A percentile compares a stretch with the other conserved stretches of the same genome.
These are phyloP conservation scores for Bedellia somnulentella DNA, from an alignment of 2,888 invertebrate species.

Conservation along the genomic window DNA sequence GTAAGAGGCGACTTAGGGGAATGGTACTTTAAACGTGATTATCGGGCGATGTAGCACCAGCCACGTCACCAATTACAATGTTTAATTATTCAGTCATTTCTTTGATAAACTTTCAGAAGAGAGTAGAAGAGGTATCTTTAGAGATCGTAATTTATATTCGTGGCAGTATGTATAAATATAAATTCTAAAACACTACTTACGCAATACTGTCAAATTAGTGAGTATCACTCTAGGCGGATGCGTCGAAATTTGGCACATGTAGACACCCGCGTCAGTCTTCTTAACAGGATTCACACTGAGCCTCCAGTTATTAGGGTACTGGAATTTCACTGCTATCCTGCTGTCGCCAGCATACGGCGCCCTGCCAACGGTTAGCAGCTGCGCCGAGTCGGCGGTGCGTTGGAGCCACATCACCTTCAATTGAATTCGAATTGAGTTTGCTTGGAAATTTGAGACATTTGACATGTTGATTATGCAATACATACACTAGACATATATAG, in stretches of 20 bases:
- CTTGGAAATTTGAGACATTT: no score
- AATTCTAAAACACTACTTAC: conserved; percentile 43
- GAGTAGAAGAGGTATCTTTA: no score
- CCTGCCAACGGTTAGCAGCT: conserved; percentile 66
- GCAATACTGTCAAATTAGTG: conserved; percentile 73
- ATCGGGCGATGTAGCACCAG: no score
- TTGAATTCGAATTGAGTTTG: no score
- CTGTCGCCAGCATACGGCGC: conserved; percentile 66
- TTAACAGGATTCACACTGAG: conserved; percentile 71
- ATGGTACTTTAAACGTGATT: no score
- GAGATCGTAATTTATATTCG: no score
- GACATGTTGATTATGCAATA: no score
- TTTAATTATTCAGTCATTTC: no score
- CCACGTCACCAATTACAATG: no score
- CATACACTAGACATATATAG: no score
- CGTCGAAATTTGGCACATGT: conserved; percentile 81
- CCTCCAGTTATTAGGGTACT: conserved; percentile 73
- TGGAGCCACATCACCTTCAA: conserved; percentile 70
- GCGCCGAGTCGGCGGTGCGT: conserved; percentile 64
- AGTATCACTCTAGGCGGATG: conserved; percentile 77
- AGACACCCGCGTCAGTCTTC: conserved; percentile 70
- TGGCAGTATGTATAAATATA: neutral
- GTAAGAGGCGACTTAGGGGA: no score
- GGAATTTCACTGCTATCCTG: conserved; percentile 66
- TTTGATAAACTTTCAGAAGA: no score